phyloP scores from a whole-genome alignment of 2,113 vertebrate species.

The Tetrao urogallus region DNA sequence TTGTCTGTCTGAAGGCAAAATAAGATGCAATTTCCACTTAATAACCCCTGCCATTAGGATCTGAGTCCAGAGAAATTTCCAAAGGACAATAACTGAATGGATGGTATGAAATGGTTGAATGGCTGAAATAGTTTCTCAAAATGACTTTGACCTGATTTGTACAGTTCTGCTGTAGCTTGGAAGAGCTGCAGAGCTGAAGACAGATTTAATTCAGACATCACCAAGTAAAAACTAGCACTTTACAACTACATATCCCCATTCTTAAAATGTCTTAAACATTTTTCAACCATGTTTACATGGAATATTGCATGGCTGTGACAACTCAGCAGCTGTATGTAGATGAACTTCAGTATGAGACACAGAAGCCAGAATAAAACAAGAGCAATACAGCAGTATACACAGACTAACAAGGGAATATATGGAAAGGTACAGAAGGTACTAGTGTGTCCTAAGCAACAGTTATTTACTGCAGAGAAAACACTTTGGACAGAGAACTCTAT shows the following conservation, averaged over 20 bases:
- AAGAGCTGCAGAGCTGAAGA: background rate
- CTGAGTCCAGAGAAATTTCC: constrained; percentile 1
- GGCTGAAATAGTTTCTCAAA: background rate
- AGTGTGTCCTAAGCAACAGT: background rate
- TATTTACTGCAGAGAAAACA: background rate
- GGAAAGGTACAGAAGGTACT: background rate
- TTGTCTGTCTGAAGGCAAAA: background rate
- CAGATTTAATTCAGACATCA: background rate
- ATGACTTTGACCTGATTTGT: background rate
- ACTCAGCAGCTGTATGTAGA: background rate
- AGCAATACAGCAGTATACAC: background rate
- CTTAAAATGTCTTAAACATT: background rate
- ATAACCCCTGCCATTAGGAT: background rate
- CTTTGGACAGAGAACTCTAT: background rate
- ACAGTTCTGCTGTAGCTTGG: background rate
- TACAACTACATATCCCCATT: background rate
- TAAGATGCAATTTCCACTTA: background rate
- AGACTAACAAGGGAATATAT: background rate
- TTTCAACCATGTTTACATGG: background rate
- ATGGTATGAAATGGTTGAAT: background rate
- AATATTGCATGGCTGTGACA: background rate
- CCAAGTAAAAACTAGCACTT: background rate
- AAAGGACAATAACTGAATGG: background rate
- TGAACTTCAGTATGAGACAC: background rate
- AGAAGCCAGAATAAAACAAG: background rate